phyloP scores from a whole-genome alignment of 2,888 invertebrate genomes.

The Automeris io region DNA sequence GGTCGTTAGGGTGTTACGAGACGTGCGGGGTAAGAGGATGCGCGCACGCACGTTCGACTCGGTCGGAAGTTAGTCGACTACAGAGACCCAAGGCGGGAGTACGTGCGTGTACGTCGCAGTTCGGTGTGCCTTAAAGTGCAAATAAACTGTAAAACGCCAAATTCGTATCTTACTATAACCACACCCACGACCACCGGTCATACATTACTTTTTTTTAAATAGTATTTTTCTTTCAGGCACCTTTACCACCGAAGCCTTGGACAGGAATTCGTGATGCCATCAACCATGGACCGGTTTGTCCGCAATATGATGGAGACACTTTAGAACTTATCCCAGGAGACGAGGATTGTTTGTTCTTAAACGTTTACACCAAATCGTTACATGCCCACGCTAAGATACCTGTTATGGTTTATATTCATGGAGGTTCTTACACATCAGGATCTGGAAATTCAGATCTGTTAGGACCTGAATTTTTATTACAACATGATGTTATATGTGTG shows the following conservation, averaged over 20 bases:
- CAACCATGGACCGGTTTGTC: slow-evolving; percentile 47
- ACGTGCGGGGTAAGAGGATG: too few relatives aligned
- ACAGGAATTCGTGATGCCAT: slow-evolving; percentile 41
- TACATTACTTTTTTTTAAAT: neutral
- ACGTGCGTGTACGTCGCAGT: too few relatives aligned
- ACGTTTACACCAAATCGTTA: slow-evolving; percentile 43
- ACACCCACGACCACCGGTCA: too few relatives aligned
- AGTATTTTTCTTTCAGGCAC: slow-evolving; percentile 38
- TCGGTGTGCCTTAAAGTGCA: too few relatives aligned
- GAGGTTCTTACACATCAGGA: slow-evolving; percentile 52
- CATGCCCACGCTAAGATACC: slow-evolving; percentile 30
- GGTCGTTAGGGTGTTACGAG: too few relatives aligned
- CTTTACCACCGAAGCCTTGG: slow-evolving; percentile 42
- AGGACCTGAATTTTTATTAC: slow-evolving; percentile 52
- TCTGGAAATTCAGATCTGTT: slow-evolving; percentile 43
- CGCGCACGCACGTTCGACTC: too few relatives aligned
- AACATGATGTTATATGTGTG: slow-evolving; percentile 53
- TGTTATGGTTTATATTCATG: slow-evolving; percentile 62
- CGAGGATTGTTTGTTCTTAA: slow-evolving; percentile 53
- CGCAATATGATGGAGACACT: slow-evolving; percentile 40
- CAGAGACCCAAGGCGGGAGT: too few relatives aligned
- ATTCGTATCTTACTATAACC: too few relatives aligned
- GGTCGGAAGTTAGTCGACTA: too few relatives aligned
- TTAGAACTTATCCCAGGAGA: slow-evolving; percentile 30
- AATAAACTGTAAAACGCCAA: too few relatives aligned